phyloP scores from a whole-genome alignment of 2,113 vertebrate species.

The Pungitius pungitius region DNA sequence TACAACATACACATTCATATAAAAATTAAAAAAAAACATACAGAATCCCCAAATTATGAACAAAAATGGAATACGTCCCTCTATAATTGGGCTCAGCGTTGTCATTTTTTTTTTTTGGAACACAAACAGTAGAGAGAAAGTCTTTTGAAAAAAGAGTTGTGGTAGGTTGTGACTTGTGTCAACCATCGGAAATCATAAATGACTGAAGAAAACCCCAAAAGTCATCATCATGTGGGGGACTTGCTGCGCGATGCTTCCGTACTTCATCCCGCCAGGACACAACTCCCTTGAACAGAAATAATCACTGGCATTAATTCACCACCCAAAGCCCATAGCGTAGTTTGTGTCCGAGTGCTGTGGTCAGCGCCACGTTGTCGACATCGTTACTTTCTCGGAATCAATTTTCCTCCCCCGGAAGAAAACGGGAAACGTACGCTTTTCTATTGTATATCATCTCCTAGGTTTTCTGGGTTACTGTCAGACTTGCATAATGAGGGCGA shows the following conservation, averaged over 20 bases:
- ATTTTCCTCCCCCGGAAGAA: slow-evolving; percentile 68
- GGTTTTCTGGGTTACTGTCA: slow-evolving; percentile 91
- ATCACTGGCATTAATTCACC: slow-evolving; percentile 44
- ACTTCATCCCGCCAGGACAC: slow-evolving; percentile 48
- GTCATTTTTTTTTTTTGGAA: slow-evolving; percentile 7
- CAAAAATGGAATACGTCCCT: background rate
- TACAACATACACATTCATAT: slow-evolving; percentile 39
- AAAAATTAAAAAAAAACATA: slow-evolving; percentile 19
- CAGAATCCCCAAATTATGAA: background rate
- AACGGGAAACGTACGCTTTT: slow-evolving; percentile 89
- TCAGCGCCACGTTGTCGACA: slow-evolving; percentile 60
- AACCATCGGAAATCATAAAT: slow-evolving; percentile 65
- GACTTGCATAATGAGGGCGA: slow-evolving; percentile 89
- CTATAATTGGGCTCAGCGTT: background rate
- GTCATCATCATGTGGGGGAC: slow-evolving; percentile 59
- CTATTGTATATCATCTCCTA: slow-evolving; percentile 72
- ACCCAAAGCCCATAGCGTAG: slow-evolving; percentile 50
- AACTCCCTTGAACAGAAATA: slow-evolving; percentile 48
- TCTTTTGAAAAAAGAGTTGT: slow-evolving; percentile 19
- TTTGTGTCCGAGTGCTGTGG: slow-evolving; percentile 63
- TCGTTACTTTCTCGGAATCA: slow-evolving; percentile 73
- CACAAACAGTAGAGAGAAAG: slow-evolving; percentile 9
- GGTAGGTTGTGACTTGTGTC: slow-evolving; percentile 43
- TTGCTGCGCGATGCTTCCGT: slow-evolving; percentile 47
- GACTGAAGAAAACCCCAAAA: slow-evolving; percentile 57